Conservation (phyloP, 2,888 invertebrate species). For the Catocala fraxini region DNA sequence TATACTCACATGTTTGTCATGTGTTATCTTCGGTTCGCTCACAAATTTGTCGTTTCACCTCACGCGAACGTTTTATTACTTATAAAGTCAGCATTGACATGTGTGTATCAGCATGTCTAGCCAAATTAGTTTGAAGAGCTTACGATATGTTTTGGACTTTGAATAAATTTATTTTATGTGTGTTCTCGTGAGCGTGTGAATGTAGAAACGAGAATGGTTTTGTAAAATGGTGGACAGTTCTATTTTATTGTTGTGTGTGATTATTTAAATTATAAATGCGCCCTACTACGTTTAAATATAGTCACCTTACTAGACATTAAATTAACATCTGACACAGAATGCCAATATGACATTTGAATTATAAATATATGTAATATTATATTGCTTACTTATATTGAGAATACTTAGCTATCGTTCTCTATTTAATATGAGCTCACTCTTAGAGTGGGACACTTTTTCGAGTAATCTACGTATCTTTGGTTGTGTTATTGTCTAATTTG, state of each 20-base stretch:
- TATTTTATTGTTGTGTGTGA: constrained; percentile 1
- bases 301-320: too few species aligned
- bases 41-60: constrained; percentile 34
- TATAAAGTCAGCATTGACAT: constrained; percentile 25
- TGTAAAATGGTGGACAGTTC: background rate
- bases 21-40: constrained; percentile 21
- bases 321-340: too few species aligned
- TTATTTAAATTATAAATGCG: background rate
- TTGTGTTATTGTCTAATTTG: too few species aligned
- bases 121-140: constrained; percentile 19
- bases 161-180: constrained; percentile 28
- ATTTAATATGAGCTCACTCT: too few species aligned
- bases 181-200: constrained; percentile 18
- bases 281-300: too few species aligned
- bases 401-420: too few species aligned
- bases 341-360: too few species aligned
- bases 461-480: too few species aligned
- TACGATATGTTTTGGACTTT: constrained; percentile 24
- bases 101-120: constrained; percentile 20
- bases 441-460: too few species aligned
- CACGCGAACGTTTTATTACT: constrained; percentile 30
- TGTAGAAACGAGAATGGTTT: constrained; percentile 1
- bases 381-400: too few species aligned
- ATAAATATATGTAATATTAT: too few species aligned
- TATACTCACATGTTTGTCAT: constrained; percentile 24